Conservation (phyloP, 1,140 invertebrate genomes). For the Plectus sambesii region DNA sequence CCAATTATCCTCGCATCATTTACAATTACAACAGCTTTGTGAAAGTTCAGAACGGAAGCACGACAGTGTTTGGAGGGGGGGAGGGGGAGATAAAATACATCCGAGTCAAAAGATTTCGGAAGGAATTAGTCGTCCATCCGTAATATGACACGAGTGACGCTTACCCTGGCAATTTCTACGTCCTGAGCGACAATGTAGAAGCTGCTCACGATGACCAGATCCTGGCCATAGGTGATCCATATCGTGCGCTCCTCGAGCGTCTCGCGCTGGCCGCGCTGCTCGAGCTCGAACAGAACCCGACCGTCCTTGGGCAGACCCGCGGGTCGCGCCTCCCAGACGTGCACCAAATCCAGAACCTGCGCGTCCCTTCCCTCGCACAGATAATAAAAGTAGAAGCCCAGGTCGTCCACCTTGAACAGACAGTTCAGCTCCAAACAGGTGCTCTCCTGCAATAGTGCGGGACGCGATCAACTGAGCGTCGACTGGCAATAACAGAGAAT, state of each 20-base stretch:
- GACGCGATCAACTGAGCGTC: too few species aligned
- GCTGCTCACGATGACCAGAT: slow-evolving; percentile 97
- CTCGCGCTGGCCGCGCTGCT: slow-evolving; percentile 53
- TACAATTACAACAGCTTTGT: too few species aligned
- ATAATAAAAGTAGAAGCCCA: slow-evolving; percentile 98
- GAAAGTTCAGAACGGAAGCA: too few species aligned
- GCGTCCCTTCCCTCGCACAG: slow-evolving; percentile 82
- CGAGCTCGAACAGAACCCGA: slow-evolving; percentile 66
- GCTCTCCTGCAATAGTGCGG: slow-evolving; percentile 58
- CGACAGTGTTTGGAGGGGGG: too few species aligned
- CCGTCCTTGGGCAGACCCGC: slow-evolving; percentile 58
- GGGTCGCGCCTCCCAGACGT: slow-evolving; percentile 39
- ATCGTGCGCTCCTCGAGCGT: slow-evolving; percentile 82
- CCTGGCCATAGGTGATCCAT: slow-evolving; percentile 95
- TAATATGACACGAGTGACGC: slow-evolving; percentile 5
- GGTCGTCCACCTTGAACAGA: slow-evolving; percentile 87
- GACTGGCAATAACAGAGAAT: slow-evolving; percentile 7
- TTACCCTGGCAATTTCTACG: slow-evolving; percentile 76
- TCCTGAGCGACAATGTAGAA: slow-evolving; percentile 89
- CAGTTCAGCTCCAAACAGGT: slow-evolving; percentile 74
- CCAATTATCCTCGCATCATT: too few species aligned
- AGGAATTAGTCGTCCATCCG: neutral
- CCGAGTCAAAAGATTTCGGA: too few species aligned
- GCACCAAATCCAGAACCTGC: slow-evolving; percentile 29
- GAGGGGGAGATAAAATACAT: too few species aligned